Conservation (phyloP, 2,797 vertebrate genomes). For the Tadarida brasiliensis region DNA sequence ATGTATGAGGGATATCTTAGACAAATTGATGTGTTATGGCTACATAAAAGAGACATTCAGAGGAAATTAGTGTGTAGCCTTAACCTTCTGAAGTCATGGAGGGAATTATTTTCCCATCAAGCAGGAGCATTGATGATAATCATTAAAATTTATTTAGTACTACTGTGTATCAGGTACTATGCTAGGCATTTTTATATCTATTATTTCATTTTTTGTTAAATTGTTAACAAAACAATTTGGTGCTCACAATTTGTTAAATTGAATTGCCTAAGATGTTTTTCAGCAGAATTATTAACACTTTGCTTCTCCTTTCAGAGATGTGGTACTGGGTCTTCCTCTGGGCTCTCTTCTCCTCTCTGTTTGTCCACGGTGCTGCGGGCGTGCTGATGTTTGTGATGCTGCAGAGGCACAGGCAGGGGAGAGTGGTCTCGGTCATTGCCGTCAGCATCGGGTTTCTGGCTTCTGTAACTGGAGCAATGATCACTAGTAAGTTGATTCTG, state of each 20-base stretch:
- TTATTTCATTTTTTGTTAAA: neutral
- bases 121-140: neutral
- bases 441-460: constrained; percentile 97
- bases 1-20: neutral
- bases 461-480: constrained; percentile 95
- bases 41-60: neutral
- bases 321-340: constrained; percentile 99
- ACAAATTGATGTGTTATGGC: neutral
- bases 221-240: too few relatives aligned
- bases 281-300: constrained; percentile 69
- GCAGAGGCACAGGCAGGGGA: constrained; percentile 96
- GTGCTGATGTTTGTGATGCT: constrained; percentile 98
- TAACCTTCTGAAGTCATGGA: neutral
- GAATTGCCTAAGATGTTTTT: neutral
- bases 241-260: neutral
- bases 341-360: constrained; percentile 98
- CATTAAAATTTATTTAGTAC: neutral
- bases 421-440: constrained; percentile 95
- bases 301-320: constrained; percentile 91
- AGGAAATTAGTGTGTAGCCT: neutral
- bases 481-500: constrained; percentile 95
- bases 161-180: neutral
- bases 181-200: neutral
- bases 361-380: constrained; percentile 95
- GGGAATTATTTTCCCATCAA: neutral